Conservation (phyloP, 23 tunicate genomes). For the Phallusia fumigata region DNA sequence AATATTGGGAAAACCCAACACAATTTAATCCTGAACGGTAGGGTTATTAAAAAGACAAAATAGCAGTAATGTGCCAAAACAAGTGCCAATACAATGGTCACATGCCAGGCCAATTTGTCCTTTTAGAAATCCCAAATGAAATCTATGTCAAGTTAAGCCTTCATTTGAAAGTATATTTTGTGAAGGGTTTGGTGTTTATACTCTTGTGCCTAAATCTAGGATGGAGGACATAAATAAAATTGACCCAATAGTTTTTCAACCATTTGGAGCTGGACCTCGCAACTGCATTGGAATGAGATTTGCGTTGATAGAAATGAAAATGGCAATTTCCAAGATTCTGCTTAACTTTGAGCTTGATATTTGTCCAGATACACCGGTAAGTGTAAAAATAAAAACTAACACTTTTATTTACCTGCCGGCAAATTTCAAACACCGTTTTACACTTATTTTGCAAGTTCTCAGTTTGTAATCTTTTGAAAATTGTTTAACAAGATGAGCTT, state of each 20-base stretch:
- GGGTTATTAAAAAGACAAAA: background rate
- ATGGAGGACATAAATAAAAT: constrained; percentile 80
- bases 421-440: background rate
- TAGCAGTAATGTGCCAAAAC: too few relatives aligned
- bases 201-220: too few relatives aligned
- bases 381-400: background rate
- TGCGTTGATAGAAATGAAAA: constrained; percentile 61
- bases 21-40: constrained; percentile 78
- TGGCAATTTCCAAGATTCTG: constrained; percentile 45
- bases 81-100: too few relatives aligned
- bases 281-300: constrained; percentile 66
- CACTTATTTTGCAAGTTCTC: background rate
- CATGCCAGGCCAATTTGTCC: too few relatives aligned
- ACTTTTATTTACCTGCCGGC: background rate
- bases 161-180: too few relatives aligned
- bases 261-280: constrained; percentile 90
- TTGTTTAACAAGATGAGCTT: too few relatives aligned
- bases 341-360: constrained; percentile 42
- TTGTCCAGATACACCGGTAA: constrained; percentile 64
- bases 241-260: constrained; percentile 65
- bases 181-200: too few relatives aligned
- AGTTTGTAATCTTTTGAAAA: background rate
- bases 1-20: constrained; percentile 88
- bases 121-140: too few relatives aligned
- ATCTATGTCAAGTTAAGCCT: too few relatives aligned